Base-by-base conservation (phyloP, 2,797 vertebrate species). In the Mormyrops attenuatus region DNA sequence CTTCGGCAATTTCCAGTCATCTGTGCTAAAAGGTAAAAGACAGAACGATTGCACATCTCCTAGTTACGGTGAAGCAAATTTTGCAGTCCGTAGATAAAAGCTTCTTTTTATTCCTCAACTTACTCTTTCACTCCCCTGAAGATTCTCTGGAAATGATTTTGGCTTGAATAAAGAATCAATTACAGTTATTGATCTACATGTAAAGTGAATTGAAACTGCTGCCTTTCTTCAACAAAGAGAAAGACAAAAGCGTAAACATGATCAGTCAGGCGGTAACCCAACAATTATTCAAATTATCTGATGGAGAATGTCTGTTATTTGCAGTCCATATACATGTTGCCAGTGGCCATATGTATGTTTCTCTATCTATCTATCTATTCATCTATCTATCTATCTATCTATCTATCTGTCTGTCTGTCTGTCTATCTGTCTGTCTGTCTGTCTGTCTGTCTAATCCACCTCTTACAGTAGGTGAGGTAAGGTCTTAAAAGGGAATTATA, bases 201-300 rank as follows among this genome's bases (percentile, higher is more conserved):
- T 15, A 89, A 91, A 89, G 91, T 91, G 88, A 88, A 89, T 88
- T 89, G 88, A 89, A 90, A 90, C 89, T 52, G 60, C 88, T 85
- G 57, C 80, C 15, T 60, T 60, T 89, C 53, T 84, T 86, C 89
- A 89, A 92, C 57, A 89, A 88, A 88, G 91, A 89, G 22, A 90
- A 88, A 85, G 86, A 73, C 11, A 84, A 41, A 53, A 82, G 22
- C 41, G 52, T 60, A 87, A 89, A 89, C 38, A 50, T 89, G 91
- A 90, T 92, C 90, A 90, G 89, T 91, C 88, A 49, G 88, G 85
- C 88, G 92, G 89, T 60, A 93, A 89, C 85, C 66, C 57, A 22
- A 90, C 92, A 92, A 92, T 92, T 90, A 90, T 91, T 22, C 26
- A 50, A 89, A 90, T 91, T 84, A 88, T 77, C 47, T 92, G 91